Base-by-base conservation (phyloP, 2,797 vertebrate genomes). In the Macroramphosus scolopax region DNA sequence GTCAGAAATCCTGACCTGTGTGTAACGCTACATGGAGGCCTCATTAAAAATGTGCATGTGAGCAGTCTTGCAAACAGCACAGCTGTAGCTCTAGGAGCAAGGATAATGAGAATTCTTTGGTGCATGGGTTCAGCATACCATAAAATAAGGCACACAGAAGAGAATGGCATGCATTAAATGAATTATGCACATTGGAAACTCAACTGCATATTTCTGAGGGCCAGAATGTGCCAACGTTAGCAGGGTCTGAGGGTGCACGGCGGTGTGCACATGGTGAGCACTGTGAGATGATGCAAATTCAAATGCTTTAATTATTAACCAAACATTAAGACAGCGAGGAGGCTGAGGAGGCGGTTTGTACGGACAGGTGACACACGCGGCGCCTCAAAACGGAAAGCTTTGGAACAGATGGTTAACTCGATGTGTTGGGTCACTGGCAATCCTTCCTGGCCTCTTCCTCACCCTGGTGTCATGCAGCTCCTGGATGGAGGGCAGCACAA, bases 401-500 rank as follows among this genome's bases (percentile, higher is more conserved):
- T 18, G 34, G 46, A 71, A 18, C 77, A 81, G 75, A 75, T 78
- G 77, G 77, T 60, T 46, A 44, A 32, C 51, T 46, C 36, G 66
- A 73, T 41, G 51, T 73, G 30, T 22, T 34, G 61, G 61, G 64
- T 73, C 54, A 43, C 40, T 63, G 66, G 52, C 39, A 55, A 35
- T 64, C 39, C 54, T 43, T 15, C 30, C 61, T 71, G 69, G 45
- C 65, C 65, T 67, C 32, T 72, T 24, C 34, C 50, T 84, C 63
- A 72, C 55, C 75, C 68, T 18, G 44, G 51, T 78, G 72, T 57
- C 81, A 56, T 40, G 59, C 56, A 20, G 58, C 31, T 77, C 51
- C 33, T 55, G 16, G 59, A 57, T 35, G 52, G 61, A 68, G 42
- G 39, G 36, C 56, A 63, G 50, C 70, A 72, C 67, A 72, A 67